Conservation (phyloP, 2,113 vertebrate genomes). For the Thymallus thymallus region DNA sequence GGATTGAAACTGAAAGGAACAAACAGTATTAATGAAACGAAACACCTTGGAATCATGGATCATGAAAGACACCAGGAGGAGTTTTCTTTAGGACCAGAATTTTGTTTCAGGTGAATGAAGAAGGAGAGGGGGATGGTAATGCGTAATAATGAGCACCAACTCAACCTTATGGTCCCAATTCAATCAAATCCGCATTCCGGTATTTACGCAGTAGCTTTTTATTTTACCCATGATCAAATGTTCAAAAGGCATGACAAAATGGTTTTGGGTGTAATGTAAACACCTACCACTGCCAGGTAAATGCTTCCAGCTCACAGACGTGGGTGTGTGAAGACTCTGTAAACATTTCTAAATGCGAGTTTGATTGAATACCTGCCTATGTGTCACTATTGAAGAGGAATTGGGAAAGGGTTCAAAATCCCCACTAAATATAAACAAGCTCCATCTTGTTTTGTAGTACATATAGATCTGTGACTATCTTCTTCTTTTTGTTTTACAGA, state of each 20-base stretch:
- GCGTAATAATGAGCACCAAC: slow-evolving; percentile 69
- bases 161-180: slow-evolving; percentile 63
- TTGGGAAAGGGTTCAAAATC: slow-evolving; percentile 48
- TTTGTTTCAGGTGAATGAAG: slow-evolving; percentile 64
- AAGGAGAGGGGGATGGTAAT: slow-evolving; percentile 44
- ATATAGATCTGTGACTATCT: slow-evolving; percentile 84
- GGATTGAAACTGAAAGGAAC: slow-evolving; percentile 57
- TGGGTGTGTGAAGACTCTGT: too few species aligned
- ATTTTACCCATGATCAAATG: too few species aligned
- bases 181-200: too few species aligned
- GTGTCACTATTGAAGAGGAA: slow-evolving; percentile 75
- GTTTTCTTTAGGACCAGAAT: slow-evolving; percentile 65
- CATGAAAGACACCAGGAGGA: slow-evolving; percentile 63
- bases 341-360: too few species aligned
- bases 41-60: slow-evolving; percentile 35
- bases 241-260: too few species aligned
- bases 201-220: too few species aligned
- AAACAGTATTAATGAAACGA: slow-evolving; percentile 52
- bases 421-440: slow-evolving; percentile 70
- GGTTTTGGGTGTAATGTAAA: too few species aligned
- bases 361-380: slow-evolving; percentile 21
- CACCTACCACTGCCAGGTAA: too few species aligned
- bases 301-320: too few species aligned
- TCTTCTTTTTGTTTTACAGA: slow-evolving; percentile 41
- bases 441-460: slow-evolving; percentile 70